A percentile compares a stretch with the other conserved stretches of the same genome.
Evolutionary conservation across 2,797 vertebrate genomes (phyloP).

Genomic region (Rallus crepitans): DNA sequence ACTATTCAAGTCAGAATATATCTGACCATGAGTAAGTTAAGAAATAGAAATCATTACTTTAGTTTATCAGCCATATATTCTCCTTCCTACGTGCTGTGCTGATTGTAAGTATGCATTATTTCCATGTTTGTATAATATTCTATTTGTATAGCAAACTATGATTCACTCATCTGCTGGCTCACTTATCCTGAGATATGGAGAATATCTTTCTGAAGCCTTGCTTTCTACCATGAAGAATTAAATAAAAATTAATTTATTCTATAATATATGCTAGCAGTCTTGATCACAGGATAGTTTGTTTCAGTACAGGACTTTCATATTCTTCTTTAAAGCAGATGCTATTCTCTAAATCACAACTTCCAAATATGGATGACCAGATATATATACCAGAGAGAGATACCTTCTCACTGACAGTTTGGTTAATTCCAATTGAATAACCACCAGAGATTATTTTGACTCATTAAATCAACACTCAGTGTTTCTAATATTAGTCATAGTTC

Average conservation of each 20-base stretch:
- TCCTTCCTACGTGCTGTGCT: background rate
- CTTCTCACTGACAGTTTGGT: background rate
- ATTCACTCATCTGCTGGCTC: background rate
- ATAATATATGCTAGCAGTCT: background rate
- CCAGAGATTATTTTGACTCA: background rate
- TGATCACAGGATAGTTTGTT: background rate
- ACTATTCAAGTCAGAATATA: background rate
- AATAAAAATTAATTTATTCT: background rate
- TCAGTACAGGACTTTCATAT: background rate
- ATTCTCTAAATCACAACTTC: background rate
- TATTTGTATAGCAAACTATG: background rate
- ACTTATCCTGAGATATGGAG: background rate
- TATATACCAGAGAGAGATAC: background rate
- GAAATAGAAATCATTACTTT: background rate
- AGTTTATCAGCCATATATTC: background rate
- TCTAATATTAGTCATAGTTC: background rate
- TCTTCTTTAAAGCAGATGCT: background rate
- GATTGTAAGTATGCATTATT: background rate
- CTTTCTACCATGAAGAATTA: background rate
- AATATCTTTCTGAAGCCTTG: background rate
- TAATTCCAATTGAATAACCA: background rate
- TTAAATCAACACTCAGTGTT: background rate
- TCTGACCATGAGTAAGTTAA: background rate
- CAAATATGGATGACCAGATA: background rate
- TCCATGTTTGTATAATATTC: background rate